Percentiles rank a stretch among this genome's conserved stretches.
These are phyloP conservation scores for Echiichthys vipera DNA, from an alignment of 2,797 vertebrate genomes.

Conservation along the genomic window DNA sequence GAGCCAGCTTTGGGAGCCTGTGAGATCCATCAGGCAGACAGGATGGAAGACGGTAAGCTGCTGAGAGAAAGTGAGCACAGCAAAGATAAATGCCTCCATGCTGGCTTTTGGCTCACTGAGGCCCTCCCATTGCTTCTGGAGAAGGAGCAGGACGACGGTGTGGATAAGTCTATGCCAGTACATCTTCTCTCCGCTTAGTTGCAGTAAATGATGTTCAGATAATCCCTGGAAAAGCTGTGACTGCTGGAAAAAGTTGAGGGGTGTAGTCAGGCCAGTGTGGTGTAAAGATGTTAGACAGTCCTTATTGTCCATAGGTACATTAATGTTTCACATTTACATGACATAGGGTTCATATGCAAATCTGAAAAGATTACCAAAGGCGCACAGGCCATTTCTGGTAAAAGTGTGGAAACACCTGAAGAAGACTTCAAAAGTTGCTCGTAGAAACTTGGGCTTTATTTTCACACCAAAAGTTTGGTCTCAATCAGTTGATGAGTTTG, in stretches of 20 bases:
- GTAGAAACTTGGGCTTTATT: too few species aligned
- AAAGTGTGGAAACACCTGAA: too few species aligned
- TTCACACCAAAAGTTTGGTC: too few species aligned
- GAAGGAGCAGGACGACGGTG: background rate
- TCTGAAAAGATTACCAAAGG: too few species aligned
- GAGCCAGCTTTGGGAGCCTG: conserved; percentile 34
- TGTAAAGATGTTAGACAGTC: too few species aligned
- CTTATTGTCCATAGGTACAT: background rate
- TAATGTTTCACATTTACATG: too few species aligned
- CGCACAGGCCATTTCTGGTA: too few species aligned
- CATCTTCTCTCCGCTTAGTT: conserved; percentile 15
- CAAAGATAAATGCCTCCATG: conserved; percentile 55
- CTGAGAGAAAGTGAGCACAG: conserved; percentile 57
- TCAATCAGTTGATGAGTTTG: too few species aligned
- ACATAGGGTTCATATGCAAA: too few species aligned
- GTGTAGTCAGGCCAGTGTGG: background rate
- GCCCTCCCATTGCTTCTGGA: conserved; percentile 28
- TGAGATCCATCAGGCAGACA: conserved; percentile 57
- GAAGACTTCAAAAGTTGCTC: too few species aligned
- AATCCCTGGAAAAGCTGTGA: conserved; percentile 14
- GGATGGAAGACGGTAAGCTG: conserved; percentile 40
- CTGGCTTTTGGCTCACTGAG: conserved; percentile 38
- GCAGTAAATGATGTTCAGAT: conserved; percentile 21
- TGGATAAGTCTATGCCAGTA: background rate
- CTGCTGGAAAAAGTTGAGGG: background rate